Evolutionary conservation across 2,888 invertebrate species (phyloP), one percentile per base, ranked within the genome.

Genomic region (Acanthosoma haemorrhoidale): DNA sequence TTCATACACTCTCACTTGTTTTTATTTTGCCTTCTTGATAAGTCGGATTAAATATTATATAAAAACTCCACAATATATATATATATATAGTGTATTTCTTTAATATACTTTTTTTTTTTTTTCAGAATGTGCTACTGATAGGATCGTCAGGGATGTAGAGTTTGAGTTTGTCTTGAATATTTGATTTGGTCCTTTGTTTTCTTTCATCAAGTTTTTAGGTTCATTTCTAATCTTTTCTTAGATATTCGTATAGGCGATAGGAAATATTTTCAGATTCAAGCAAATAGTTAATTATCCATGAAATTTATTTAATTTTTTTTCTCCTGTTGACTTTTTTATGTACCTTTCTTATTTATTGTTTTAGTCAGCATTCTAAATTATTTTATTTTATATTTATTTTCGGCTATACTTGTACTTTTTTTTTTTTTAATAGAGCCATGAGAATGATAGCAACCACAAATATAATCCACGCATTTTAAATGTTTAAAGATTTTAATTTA

Each of bases 401-500:
- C 18, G 43, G 43, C 25, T n/a, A 51, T 25, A 8, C 4, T 51
- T 9, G 21, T 25, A n/a, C 43, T 13, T 21, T 13, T 2, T 13
- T 4, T 51, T 43, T 13, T 13, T 51, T 51, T 6, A 51, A 51
- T 25, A 51, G 25, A 63, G 63, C 63, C 63, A 63, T 63, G 39
- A 63, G 38, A 63, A 63, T n/a, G 41, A 38, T 41, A 63, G 63
- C 63, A 21, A 63, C 38, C 63, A 63, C 63, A 63, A 63, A 63
- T 63, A 63, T 63, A 63, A 63, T 39, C 25, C 29, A 63, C 21
- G 39, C 16, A 38, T 39, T 31, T 31, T 25, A 59, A 59, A 15
- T 58, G n/a, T 11, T 32, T 59, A 59, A 32, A 9, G n/a, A 59
- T 59, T 59, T 59, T 32, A 15, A 15, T 58, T 32, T 11, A 13